These are phyloP conservation scores for Callyntrura sp. DNA, from an alignment of 2,888 invertebrate genomes.

Conservation along the genomic window DNA sequence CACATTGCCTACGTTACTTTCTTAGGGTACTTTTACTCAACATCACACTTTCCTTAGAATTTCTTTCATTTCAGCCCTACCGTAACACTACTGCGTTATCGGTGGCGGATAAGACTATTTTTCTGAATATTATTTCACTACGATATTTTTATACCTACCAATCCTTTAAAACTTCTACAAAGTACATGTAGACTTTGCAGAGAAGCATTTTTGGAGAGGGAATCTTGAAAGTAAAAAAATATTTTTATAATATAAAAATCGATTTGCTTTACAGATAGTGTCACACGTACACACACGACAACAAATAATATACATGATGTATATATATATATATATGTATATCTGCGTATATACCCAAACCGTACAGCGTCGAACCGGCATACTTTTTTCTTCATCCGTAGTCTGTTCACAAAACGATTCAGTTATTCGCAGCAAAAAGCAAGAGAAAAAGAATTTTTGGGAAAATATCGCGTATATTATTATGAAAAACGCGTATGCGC, in stretches of 20 bases:
- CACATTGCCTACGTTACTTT: conserved; percentile 32
- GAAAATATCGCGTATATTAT: conserved; percentile 14
- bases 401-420: conserved; percentile 30
- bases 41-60: conserved; percentile 15
- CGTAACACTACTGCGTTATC: not conserved
- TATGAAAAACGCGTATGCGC: conserved; percentile 26
- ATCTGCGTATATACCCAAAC: too few species aligned
- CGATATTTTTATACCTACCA: not conserved
- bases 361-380: too few species aligned
- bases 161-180: too few species aligned
- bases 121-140: conserved; percentile 34
- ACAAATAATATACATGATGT: too few species aligned
- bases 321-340: too few species aligned
- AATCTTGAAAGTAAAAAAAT: conserved; percentile 1
- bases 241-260: conserved; percentile 52
- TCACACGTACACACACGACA: too few species aligned
- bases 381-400: conserved; percentile 4
- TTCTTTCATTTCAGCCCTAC: not conserved
- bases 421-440: not conserved
- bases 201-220: not conserved
- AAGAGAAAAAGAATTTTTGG: not conserved
- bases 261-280: conserved; percentile 27
- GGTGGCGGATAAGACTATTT: not conserved
- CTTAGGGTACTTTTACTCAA: conserved; percentile 28
- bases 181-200: too few species aligned